Evolutionary conservation across 2,113 vertebrate genomes (phyloP), one percentile per base, ranked within the genome.

Genomic region (Rhineura floridana): DNA sequence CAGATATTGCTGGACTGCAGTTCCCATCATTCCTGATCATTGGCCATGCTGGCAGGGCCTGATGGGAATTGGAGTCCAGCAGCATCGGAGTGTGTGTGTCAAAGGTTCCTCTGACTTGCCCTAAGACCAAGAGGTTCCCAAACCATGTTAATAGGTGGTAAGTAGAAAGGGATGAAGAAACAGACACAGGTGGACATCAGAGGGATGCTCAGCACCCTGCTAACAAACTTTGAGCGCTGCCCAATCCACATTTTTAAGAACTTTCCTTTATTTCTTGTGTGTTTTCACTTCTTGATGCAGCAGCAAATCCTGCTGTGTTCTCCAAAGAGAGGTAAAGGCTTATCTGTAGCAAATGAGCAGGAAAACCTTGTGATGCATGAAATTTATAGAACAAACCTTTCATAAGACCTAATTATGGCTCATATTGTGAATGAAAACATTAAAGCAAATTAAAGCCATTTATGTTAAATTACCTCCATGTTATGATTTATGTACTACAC

Each of bases 341-440:
- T 88, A 42, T 79, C 42, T 33, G 2, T 62, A 30, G 55, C 23
- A 85, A 77, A 81, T 44, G 55, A 55, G 33, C 33, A 77, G 42
- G 13, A 52, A 89, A 88, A 59, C 39, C 62, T 17, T 62, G n/a
- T 84, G 36, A 33, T 87, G 46, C 55, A 2, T 25, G 70, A 85
- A 81, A 79, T 89, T 55, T 15, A 5, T 28, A 36, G 39, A 55
- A 2, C 28, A 78, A 25, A 11, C 85, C 50, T 90, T 87, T 67
- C 55, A 63, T 67, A 63, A 92, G 77, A 8, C n/a, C 11, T 0
- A 4, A 62, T 3, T 70, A 12, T 70, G 48, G 33, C 59, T 30
- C 77, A 33, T 39, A 65, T 42, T 4, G 79, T 82, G 81, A 87
- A 92, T 52, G 15, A 10, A 90, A 78, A 44, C 25, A 77, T 44